A percentile compares a stretch with the other conserved stretches of the same genome.
Evolutionary conservation across 2,888 invertebrate species (phyloP).

Genomic region (Parasteatoda lunata): DNA sequence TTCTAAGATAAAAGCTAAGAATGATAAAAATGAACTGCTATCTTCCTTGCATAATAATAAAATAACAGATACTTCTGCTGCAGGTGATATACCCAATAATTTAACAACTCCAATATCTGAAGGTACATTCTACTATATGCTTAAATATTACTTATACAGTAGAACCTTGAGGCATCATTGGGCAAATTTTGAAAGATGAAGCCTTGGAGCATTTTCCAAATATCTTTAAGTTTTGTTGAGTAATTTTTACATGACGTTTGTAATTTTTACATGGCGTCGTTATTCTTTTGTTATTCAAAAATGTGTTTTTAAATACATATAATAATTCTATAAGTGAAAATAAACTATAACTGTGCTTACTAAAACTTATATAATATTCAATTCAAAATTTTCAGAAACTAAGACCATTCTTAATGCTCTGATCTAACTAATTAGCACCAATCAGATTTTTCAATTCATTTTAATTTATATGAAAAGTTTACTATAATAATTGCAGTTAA

Average conservation of each 20-base stretch:
- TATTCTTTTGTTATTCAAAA: not conserved
- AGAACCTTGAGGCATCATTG: not conserved
- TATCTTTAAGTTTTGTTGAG: not conserved
- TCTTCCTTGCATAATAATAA: slow-evolving; percentile 21
- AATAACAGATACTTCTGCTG: not conserved
- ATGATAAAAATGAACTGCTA: slow-evolving; percentile 33
- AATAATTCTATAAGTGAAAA: not conserved
- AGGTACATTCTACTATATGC: slow-evolving; percentile 14
- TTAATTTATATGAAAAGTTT: no score
- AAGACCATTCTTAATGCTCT: no score
- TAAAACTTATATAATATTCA: no score
- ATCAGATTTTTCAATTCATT: no score
- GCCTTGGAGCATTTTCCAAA: not conserved
- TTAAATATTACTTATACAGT: not conserved
- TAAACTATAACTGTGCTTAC: no score
- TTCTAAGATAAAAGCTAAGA: slow-evolving; percentile 10
- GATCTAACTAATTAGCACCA: no score
- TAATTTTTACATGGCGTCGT: no score
- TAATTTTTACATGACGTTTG: no score
- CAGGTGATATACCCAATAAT: slow-evolving; percentile 1
- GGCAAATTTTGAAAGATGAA: not conserved
- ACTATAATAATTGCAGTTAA: no score
- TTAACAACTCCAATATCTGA: not conserved
- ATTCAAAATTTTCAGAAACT: no score
- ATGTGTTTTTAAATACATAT: not conserved